Base-by-base conservation (phyloP, 2,797 vertebrate genomes). In the Orestias chungarensis region DNA sequence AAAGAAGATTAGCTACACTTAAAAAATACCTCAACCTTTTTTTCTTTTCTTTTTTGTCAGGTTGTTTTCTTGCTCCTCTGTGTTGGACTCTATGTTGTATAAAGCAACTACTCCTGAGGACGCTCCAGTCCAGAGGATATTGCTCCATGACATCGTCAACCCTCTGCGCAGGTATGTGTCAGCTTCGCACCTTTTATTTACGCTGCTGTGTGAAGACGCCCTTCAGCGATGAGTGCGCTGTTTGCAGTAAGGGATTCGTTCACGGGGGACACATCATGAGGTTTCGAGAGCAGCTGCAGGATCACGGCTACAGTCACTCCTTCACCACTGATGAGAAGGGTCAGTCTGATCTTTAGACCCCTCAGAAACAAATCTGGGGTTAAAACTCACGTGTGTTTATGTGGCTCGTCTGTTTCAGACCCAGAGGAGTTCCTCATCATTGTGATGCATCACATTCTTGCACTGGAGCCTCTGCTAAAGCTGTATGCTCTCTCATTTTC, bases 261-360 rank as follows among this genome's bases (percentile, higher is more conserved):
- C 64, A 89, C 1, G 94, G 93, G 0, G 29, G 12, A 0, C 95
- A 94, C 8, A 85, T 97, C 86, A 98, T 97, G 96, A 95, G 92
- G 71, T 95, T 97, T 1, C 92, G 97, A 8, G 91, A 95, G 82
- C 95, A 95, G 88, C 92, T 98, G 62, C 94, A 94, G 10, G 91
- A 93, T 6, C 94, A 95, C 3, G 96, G 96, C 11, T 94, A 93
- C 78, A 94, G 94, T 59, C 92, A 91, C 6, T 95, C 95, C 52
- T 97, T 97, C 76, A 96, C 96, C 85, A 96, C 95, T 0, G 96
- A 96, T 0, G 96, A 97, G 90, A 97, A 97, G 89, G 97, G 96
- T 97, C 14, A 9, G 74, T 79, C 57, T n/a, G 2, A 18, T 5
- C 14, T 7, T 44, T 20, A 47, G 29, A 64, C 33, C 62, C 15